Conservation (phyloP, 1,140 invertebrate genomes). For the Acromyrmex echinatior region DNA sequence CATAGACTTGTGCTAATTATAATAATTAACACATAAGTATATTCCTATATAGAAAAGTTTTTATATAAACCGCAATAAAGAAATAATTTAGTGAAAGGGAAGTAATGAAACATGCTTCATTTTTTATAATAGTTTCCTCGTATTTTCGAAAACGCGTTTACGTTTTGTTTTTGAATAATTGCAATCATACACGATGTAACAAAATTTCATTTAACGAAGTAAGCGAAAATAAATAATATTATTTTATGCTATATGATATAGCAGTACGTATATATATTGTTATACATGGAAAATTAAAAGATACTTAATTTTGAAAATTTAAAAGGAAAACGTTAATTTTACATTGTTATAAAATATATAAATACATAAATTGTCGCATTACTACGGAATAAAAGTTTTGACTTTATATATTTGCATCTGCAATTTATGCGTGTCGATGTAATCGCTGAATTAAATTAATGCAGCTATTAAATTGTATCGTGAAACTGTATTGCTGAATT, state of each 20-base stretch:
- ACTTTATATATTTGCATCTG: background rate
- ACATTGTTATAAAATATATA: background rate
- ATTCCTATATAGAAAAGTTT: background rate
- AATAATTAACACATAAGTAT: background rate
- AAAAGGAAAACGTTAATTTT: background rate
- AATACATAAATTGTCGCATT: background rate
- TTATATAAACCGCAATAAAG: background rate
- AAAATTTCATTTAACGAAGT: conserved; percentile 1
- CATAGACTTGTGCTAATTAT: conserved; percentile 2
- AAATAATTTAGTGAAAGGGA: background rate
- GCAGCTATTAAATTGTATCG: conserved; percentile 2
- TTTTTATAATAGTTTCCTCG: background rate
- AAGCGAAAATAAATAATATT: background rate
- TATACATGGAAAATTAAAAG: background rate
- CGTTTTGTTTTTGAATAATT: background rate
- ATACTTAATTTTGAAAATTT: background rate
- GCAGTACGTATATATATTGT: background rate
- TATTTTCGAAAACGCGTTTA: background rate
- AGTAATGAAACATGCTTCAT: background rate
- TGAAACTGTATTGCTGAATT: background rate
- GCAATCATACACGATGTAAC: background rate
- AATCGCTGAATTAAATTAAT: conserved; percentile 4
- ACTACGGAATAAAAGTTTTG: background rate
- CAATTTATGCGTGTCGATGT: background rate
- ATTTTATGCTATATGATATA: background rate